Percentiles rank a stretch among this genome's conserved stretches.
Conservation (phyloP, 2,113 vertebrate species). For the Cheirogaleus medius region DNA sequence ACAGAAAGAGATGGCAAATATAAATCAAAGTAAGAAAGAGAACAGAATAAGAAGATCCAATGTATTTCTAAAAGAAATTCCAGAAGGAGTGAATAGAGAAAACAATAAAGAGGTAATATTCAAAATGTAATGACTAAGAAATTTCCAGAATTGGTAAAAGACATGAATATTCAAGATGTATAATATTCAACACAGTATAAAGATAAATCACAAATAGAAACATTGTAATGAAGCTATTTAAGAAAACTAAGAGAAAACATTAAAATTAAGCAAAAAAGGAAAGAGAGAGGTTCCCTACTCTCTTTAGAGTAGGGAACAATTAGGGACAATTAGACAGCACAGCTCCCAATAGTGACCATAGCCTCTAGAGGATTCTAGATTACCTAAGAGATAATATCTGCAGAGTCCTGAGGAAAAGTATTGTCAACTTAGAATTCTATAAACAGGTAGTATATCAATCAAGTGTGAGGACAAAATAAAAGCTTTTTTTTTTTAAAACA, state of each 20-base stretch:
- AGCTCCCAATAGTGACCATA: background rate
- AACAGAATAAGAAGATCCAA: background rate
- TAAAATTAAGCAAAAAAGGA: background rate
- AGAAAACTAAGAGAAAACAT: slow-evolving; percentile 11
- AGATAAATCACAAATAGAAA: background rate
- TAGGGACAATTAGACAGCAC: background rate
- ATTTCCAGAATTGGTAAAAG: background rate
- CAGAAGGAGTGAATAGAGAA: background rate
- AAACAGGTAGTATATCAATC: background rate
- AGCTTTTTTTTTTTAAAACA: background rate
- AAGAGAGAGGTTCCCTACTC: background rate
- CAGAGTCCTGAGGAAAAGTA: background rate
- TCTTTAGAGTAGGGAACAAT: too few species aligned
- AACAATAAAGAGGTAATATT: background rate
- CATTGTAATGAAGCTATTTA: background rate
- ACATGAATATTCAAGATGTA: background rate
- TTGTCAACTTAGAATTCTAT: background rate
- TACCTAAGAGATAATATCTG: background rate
- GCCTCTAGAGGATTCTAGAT: background rate
- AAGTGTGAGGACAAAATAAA: background rate
- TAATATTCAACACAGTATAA: background rate
- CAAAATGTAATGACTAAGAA: background rate
- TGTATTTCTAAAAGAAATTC: background rate
- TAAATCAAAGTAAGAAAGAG: background rate
- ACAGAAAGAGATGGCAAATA: background rate